Evolutionary conservation across 2,888 invertebrate genomes (phyloP).

Genomic region (Lissocephala sabroskyi): DNA sequence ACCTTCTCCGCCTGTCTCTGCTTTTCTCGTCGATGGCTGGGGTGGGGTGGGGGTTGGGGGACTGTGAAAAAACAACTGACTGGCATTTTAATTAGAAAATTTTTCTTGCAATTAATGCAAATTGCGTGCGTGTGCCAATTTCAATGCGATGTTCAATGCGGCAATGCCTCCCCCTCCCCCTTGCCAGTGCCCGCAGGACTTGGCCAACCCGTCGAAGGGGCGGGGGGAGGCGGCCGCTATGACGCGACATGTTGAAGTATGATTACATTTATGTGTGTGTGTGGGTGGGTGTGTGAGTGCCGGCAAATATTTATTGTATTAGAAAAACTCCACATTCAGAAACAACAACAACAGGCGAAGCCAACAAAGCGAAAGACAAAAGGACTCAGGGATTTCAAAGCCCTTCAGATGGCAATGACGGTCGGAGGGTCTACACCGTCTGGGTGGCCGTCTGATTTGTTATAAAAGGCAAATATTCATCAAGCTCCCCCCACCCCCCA

Average conservation of each 20-base stretch:
- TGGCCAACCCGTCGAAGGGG: too few relatives aligned
- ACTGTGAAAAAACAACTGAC: constrained; percentile 42
- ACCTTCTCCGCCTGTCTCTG: too few relatives aligned
- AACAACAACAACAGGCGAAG: too few relatives aligned
- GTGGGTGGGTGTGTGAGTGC: constrained; percentile 40
- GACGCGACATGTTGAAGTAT: constrained; percentile 44
- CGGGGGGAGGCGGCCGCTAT: not conserved
- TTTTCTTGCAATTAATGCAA: constrained; percentile 64
- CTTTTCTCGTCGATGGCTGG: too few relatives aligned
- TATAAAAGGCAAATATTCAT: constrained; percentile 61
- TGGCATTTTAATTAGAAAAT: constrained; percentile 68
- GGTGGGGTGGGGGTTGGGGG: too few relatives aligned
- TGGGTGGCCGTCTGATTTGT: constrained; percentile 41
- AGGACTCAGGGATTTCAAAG: too few relatives aligned
- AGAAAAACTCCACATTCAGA: constrained; percentile 29
- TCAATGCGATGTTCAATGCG: constrained; percentile 49
- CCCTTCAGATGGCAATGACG: too few relatives aligned
- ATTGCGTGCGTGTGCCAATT: constrained; percentile 66
- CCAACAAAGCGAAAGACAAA: not conserved
- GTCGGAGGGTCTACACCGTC: too few relatives aligned
- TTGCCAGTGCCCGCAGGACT: too few relatives aligned
- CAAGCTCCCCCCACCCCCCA: too few relatives aligned
- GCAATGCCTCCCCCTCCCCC: too few relatives aligned
- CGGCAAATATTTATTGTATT: constrained; percentile 63
- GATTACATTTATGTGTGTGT: constrained; percentile 54